Evolutionary conservation across 2,113 vertebrate species (phyloP), one percentile per base, ranked within the genome.

Genomic region (Planiliza haematocheilus): DNA sequence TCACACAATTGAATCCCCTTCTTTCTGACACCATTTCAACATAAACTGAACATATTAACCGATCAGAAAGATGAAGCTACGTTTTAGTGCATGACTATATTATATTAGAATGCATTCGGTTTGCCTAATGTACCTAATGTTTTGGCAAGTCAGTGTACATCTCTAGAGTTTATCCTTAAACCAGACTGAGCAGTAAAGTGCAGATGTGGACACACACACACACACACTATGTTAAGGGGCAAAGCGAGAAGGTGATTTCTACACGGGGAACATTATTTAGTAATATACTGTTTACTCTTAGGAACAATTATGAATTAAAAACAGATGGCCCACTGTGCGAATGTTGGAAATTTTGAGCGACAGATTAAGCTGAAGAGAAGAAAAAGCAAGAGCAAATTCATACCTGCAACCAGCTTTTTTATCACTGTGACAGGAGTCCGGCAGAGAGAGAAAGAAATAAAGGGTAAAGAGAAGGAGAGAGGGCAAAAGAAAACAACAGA

Each of bases 341-440:
- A 63, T 61, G 36, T 50, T 18, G 70, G 34, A 70, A 53, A 21
- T 45, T 63, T 50, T 45, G 16, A 79, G 72, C 5, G 24, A 65
- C 41, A 81, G 61, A 64, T 13, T 0, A 39, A 72, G 42, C 48
- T 42, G 55, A 65, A 55, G 50, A 80, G 52, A 68, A 50, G 43
- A 62, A 63, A 49, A 86, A 67, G 77, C 74, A 76, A 85, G 68
- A 87, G 63, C 51, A 64, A 68, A 57, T 86, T 88, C 86, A 67
- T 90, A 92, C 92, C 91, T 93, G 89, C 90, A 64, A 93, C 91
- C 87, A 92, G 88, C 89, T 91, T 92, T 93, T 93, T 93, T 81
- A 93, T 93, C 91, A 93, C 92, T 90, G 90, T 79, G 68, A 85
- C 56, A 86, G 77, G 77, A 81, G 67, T 89, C 90, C 88, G 1